Percentiles rank a stretch among this genome's conserved stretches.
phyloP scores from a whole-genome alignment of 1,140 invertebrate species.

The Scaptomyza graminum region DNA sequence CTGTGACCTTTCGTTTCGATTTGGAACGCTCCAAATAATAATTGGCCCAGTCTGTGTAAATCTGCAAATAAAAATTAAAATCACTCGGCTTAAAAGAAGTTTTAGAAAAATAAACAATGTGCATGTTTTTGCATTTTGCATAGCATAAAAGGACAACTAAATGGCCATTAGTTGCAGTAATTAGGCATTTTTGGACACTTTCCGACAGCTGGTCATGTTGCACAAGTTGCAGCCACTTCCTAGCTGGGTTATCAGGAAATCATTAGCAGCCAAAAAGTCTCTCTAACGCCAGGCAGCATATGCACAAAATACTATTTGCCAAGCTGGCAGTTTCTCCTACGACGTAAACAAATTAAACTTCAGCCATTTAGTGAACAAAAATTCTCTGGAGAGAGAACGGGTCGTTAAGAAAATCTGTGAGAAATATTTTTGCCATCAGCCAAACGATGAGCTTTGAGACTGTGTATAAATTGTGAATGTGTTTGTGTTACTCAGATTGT shows the following conservation, averaged over 20 bases:
- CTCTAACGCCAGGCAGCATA: conserved; percentile 50
- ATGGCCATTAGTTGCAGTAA: conserved; percentile 63
- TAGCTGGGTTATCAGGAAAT: conserved; percentile 69
- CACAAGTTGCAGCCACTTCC: conserved; percentile 44
- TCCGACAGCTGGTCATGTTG: conserved; percentile 47
- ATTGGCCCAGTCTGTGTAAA: conserved; percentile 99
- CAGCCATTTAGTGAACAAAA: conserved; percentile 49
- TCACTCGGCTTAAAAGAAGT: not conserved
- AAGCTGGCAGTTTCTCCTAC: conserved; percentile 26
- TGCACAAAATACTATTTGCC: conserved; percentile 57
- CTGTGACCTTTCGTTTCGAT: conserved; percentile 92
- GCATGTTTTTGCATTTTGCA: conserved; percentile 20
- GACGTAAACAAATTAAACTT: conserved; percentile 73
- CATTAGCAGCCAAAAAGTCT: conserved; percentile 61
- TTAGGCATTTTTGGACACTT: conserved; percentile 51
- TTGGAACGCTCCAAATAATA: conserved; percentile 96
- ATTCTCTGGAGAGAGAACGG: conserved; percentile 28
- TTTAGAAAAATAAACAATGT: conserved; percentile 23
- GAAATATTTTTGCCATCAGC: conserved; percentile 38
- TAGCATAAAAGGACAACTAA: conserved; percentile 30
- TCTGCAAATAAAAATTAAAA: conserved; percentile 86
- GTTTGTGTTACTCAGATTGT: conserved; percentile 8
- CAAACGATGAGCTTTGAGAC: conserved; percentile 49
- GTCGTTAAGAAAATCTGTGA: conserved; percentile 80
- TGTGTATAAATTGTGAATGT: conserved; percentile 5